Evolutionary conservation across 2,113 vertebrate genomes (phyloP).

Genomic region (Archocentrus centrarchus): DNA sequence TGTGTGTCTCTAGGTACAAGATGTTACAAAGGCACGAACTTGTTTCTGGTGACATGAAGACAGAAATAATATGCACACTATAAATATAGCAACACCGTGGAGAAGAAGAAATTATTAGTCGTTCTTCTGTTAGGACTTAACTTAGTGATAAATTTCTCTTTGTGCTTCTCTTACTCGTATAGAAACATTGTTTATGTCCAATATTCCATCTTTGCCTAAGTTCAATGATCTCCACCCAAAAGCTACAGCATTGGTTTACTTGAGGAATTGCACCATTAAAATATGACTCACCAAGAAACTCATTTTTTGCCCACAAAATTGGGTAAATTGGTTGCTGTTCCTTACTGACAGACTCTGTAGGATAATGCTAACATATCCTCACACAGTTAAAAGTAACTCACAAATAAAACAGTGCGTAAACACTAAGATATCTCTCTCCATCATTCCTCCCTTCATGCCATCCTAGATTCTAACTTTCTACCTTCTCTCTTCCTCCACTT

Average conservation of each 20-base stretch:
- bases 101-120: background rate
- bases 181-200: background rate
- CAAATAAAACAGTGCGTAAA: too few species aligned
- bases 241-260: background rate
- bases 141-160: background rate
- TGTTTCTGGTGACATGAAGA: background rate
- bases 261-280: background rate
- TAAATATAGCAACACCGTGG: background rate
- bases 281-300: too few species aligned
- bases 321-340: background rate
- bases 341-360: background rate
- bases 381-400: background rate
- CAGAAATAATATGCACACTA: background rate
- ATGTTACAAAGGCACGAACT: background rate
- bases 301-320: background rate
- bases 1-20: background rate
- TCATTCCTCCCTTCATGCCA: background rate
- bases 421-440: background rate
- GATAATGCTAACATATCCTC: constrained; percentile 23
- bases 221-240: background rate
- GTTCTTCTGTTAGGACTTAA: background rate
- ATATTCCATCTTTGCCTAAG: background rate
- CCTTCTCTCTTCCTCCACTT: background rate
- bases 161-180: background rate
- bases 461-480: background rate